Percentiles rank a stretch among this genome's conserved stretches.
Conservation (phyloP, 1,140 invertebrate species). For the Bombus cullumanus region DNA sequence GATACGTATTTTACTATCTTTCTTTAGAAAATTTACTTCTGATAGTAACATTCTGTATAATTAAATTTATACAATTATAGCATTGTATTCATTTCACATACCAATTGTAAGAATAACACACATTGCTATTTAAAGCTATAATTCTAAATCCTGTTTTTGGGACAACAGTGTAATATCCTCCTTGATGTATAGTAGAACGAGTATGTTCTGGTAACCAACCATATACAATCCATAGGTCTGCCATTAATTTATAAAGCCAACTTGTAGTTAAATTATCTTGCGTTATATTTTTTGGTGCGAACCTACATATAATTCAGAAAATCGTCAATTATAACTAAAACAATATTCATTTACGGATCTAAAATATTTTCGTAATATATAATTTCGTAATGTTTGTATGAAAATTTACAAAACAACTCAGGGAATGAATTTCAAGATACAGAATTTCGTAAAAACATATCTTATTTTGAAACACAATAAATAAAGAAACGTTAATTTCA, state of each 20-base stretch:
- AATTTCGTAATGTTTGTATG: neutral
- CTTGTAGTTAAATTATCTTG: constrained; percentile 83
- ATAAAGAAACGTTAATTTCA: neutral
- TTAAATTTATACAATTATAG: neutral
- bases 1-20: neutral
- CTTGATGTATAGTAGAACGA: constrained; percentile 84
- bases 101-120: constrained; percentile 89
- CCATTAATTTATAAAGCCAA: constrained; percentile 88
- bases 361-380: neutral
- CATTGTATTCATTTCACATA: constrained; percentile 76
- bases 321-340: neutral
- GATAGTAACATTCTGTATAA: neutral
- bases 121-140: constrained; percentile 89
- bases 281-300: constrained; percentile 82
- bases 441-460: no score
- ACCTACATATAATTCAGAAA: constrained; percentile 77
- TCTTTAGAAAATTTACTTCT: neutral
- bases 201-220: constrained; percentile 86
- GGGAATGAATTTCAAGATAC: no score
- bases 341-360: neutral
- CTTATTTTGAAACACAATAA: neutral
- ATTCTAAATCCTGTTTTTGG: constrained; percentile 87
- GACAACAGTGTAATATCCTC: constrained; percentile 88
- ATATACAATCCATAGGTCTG: constrained; percentile 84
- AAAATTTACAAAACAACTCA: no score